Percentiles rank a stretch among this genome's conserved stretches.
Evolutionary conservation across 2,888 invertebrate species (phyloP).

Genomic region (Neria commutata): DNA sequence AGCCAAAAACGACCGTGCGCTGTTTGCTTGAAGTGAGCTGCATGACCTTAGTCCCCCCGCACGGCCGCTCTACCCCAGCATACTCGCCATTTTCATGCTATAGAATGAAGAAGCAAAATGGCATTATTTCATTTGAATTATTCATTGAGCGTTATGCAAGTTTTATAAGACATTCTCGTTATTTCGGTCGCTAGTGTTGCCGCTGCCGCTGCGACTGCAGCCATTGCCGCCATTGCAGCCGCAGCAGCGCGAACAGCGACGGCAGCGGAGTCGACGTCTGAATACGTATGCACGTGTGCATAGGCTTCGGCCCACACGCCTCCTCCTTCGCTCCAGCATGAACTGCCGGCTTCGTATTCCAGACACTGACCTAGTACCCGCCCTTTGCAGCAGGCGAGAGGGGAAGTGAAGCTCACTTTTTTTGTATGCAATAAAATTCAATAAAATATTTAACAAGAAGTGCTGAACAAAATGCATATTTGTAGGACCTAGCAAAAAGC

Average conservation of each 20-base stretch:
- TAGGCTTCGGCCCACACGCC: not conserved
- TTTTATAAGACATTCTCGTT: conserved; percentile 42
- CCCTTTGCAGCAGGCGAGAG: not conserved
- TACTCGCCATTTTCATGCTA: not conserved
- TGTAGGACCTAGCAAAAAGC: conserved; percentile 9
- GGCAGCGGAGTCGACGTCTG: not conserved
- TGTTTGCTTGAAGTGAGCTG: not conserved
- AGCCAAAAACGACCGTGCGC: not conserved
- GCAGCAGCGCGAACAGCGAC: not conserved
- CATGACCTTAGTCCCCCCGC: not conserved
- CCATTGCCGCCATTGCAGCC: too few relatives aligned
- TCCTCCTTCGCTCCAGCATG: too few relatives aligned
- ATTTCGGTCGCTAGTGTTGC: too few relatives aligned
- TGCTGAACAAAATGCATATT: conserved; percentile 40
- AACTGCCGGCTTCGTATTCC: not conserved
- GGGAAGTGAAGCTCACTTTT: conserved; percentile 16
- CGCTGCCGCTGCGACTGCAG: too few relatives aligned
- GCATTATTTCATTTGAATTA: conserved; percentile 50
- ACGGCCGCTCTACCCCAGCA: not conserved
- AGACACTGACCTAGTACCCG: too few relatives aligned
- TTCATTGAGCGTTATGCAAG: conserved; percentile 47
- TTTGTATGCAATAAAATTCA: conserved; percentile 46
- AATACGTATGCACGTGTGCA: not conserved
- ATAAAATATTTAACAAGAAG: conserved; percentile 45
- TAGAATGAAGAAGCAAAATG: conserved; percentile 11